Evolutionary conservation across 2,113 vertebrate species (phyloP).

Genomic region (Phyllostomus discolor): DNA sequence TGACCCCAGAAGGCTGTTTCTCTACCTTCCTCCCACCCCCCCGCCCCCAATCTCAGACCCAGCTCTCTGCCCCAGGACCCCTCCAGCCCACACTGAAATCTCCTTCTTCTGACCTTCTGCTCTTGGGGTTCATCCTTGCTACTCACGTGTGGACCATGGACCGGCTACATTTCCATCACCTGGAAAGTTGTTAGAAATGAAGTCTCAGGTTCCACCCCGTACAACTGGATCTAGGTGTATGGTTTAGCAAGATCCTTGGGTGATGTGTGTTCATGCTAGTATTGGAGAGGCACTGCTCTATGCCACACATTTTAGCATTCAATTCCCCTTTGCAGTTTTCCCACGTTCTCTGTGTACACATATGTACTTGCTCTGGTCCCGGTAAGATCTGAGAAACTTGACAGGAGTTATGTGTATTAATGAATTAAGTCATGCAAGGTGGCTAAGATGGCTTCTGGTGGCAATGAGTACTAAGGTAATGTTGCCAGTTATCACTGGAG

Average conservation of each 20-base stretch:
- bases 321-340: background rate
- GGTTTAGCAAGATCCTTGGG: background rate
- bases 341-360: fast-evolving
- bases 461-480: too few species aligned
- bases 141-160: background rate
- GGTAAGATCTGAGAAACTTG: background rate
- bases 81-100: background rate
- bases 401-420: too few species aligned
- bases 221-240: background rate
- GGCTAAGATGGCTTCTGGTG: background rate
- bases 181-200: background rate
- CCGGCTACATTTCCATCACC: background rate
- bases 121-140: background rate
- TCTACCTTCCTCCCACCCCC: background rate
- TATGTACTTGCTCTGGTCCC: background rate
- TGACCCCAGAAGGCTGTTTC: fast-evolving
- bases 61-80: background rate
- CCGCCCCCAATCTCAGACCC: background rate
- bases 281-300: background rate
- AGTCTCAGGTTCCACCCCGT: background rate
- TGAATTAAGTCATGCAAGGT: background rate
- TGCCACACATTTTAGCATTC: background rate
- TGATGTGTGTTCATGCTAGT: too few species aligned
- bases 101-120: background rate
- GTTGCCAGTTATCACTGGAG: background rate